Evolutionary conservation across 2,113 vertebrate genomes (phyloP), one percentile per base, ranked within the genome.

Genomic region (Hydrolagus affinis): DNA sequence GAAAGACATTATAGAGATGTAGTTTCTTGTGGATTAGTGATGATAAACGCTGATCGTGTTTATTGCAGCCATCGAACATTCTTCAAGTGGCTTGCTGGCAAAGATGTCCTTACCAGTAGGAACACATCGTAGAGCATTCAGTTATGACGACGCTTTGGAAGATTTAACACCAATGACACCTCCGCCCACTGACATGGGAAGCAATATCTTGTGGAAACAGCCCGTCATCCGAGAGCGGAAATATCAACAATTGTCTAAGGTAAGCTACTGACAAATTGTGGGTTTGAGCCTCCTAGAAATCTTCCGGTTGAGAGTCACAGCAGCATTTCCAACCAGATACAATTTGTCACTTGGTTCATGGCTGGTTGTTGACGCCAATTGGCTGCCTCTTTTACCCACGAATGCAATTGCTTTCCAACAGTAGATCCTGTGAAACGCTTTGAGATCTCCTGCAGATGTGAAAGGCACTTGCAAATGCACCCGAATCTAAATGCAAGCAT

Each of bases 81-180:
- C 91, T 19, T 78, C 92, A 0, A 90, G 92, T 11, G 89, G 92
- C 80, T 87, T 94, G 70, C 89, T 95, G 32, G 89, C 86, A n/a
- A 92, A 91, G 88, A 91, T 96, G 86, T 95, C 96, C 56, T 90
- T 94, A 88, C 95, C 97, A 2, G 85, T 97, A 21, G 92, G 92
- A 85, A 92, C 95, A 86, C 88, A 87, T 9, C 94, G 96, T 15
- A 92, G 88, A 86, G 93, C 93, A 85, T 94, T 96, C 89, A 95
- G 94, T 91, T 97, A 98, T 87, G 96, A 98, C 21, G 96, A 97
- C 77, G 93, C 89, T 78, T 92, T 98, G 69, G 95, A 96, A 89
- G 92, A 94, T 88, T 91, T 92, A 9, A 86, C 91, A 1, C 95
- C 94, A 85, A 95, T 97, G 92, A 93, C 94, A 30, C 96, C 96